Evolutionary conservation across 1,140 invertebrate species (phyloP).

Genomic region (Pantala flavescens): DNA sequence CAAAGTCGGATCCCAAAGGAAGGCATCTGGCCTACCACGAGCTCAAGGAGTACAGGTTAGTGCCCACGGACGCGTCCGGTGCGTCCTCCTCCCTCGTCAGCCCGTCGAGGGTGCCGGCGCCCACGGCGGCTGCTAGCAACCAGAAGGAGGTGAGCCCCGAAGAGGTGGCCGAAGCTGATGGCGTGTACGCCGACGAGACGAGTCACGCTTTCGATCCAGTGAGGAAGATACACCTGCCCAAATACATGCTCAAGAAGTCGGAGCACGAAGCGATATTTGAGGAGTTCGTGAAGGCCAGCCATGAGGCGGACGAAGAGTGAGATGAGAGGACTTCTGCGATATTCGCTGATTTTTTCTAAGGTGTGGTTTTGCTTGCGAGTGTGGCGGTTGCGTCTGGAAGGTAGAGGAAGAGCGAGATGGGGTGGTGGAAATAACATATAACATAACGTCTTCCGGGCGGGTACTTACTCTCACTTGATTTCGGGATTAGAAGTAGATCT

Average conservation of each 20-base stretch:
- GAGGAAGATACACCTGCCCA: constrained; percentile 50
- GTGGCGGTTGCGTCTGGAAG: too few relatives aligned
- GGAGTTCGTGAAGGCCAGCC: constrained; percentile 31
- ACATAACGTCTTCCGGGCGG: too few relatives aligned
- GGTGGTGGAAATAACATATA: too few relatives aligned
- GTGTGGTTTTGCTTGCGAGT: too few relatives aligned
- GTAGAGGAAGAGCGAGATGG: too few relatives aligned
- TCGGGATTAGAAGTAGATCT: too few relatives aligned
- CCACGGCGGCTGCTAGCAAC: not conserved
- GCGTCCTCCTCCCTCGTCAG: not conserved
- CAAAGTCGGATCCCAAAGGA: constrained; percentile 31
- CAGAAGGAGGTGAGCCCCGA: constrained; percentile 15
- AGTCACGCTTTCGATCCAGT: constrained; percentile 47
- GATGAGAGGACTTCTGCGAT: too few relatives aligned
- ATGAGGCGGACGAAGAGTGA: not conserved
- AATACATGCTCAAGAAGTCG: constrained; percentile 53
- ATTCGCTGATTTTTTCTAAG: too few relatives aligned
- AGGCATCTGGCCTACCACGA: constrained; percentile 20
- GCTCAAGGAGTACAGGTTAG: constrained; percentile 21
- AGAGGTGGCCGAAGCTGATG: constrained; percentile 32
- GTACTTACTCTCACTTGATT: too few relatives aligned
- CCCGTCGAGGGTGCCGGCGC: not conserved
- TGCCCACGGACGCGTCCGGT: not conserved
- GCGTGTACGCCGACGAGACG: constrained; percentile 45
- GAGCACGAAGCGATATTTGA: constrained; percentile 56